Evolutionary conservation across 1,140 invertebrate genomes (phyloP).

Genomic region (Drosophila arizonae): DNA sequence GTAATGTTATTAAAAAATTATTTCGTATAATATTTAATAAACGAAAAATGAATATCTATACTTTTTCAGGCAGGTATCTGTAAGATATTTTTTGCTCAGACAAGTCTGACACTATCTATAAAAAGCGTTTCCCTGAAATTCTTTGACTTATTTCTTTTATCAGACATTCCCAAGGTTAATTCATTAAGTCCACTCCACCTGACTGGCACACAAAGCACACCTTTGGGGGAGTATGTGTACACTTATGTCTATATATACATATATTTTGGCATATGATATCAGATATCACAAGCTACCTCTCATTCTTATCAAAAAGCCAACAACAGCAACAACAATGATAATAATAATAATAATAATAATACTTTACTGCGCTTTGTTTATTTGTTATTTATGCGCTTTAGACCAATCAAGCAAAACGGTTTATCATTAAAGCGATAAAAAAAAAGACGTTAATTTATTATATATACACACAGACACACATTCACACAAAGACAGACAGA

Average conservation of each 20-base stretch:
- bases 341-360: slow-evolving; percentile 45
- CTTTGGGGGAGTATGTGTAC: background rate
- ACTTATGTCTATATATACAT: background rate
- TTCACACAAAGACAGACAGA: background rate
- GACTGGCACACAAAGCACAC: background rate
- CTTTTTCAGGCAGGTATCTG: background rate
- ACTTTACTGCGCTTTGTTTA: slow-evolving; percentile 68
- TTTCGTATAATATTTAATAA: no score
- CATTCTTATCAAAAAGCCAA: slow-evolving; percentile 6
- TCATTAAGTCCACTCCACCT: slow-evolving; percentile 23
- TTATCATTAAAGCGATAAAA: slow-evolving; percentile 77
- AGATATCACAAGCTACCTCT: slow-evolving; percentile 14
- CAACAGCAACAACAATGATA: slow-evolving; percentile 15
- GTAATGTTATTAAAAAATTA: no score
- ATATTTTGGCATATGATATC: slow-evolving; percentile 26
- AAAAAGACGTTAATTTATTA: slow-evolving; percentile 78
- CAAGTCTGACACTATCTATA: background rate
- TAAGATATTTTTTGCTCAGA: background rate
- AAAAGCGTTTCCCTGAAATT: background rate
- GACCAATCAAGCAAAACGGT: slow-evolving; percentile 77
- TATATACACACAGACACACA: slow-evolving; percentile 30
- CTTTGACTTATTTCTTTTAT: slow-evolving; percentile 4
- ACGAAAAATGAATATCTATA: no score
- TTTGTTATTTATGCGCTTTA: slow-evolving; percentile 75
- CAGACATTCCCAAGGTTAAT: slow-evolving; percentile 17